Conservation (phyloP, 1,140 invertebrate species). For the Drosophila nigrodunni region DNA sequence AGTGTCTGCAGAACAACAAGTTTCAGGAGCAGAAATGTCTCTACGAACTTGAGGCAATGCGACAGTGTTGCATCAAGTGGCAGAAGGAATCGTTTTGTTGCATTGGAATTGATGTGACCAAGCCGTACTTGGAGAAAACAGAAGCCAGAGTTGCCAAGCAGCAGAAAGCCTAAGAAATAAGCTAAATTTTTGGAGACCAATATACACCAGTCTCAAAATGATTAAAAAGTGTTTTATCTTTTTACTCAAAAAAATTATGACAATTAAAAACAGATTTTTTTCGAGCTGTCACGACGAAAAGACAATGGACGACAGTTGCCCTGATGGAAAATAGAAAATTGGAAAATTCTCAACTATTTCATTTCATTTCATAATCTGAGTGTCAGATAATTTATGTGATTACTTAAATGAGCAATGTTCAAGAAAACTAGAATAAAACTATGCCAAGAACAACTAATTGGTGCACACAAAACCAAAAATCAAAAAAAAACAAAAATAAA, state of each 20-base stretch:
- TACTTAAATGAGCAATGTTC: conserved; percentile 78
- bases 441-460: conserved; percentile 81
- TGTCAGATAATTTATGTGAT: conserved; percentile 73
- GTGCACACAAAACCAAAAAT: conserved; percentile 44
- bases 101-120: conserved; percentile 86
- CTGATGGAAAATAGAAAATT: conserved; percentile 21
- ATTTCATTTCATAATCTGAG: conserved; percentile 66
- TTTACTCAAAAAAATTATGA: not conserved
- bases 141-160: not conserved
- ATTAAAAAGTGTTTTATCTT: not conserved
- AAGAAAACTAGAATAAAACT: conserved; percentile 59
- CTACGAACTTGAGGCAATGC: conserved; percentile 86
- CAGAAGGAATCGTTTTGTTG: conserved; percentile 86
- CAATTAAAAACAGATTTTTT: conserved; percentile 11
- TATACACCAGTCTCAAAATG: not conserved
- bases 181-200: not conserved
- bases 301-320: conserved; percentile 34
- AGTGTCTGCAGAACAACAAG: conserved; percentile 83
- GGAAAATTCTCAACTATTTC: conserved; percentile 40
- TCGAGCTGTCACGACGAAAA: conserved; percentile 3
- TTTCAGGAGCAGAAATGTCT: conserved; percentile 88
- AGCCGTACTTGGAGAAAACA: conserved; percentile 74
- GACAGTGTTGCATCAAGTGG: conserved; percentile 88
- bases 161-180: not conserved
- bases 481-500: not conserved